Evolutionary conservation across 2,888 invertebrate genomes (phyloP).

Genomic region (Aproaerema taeniolella): DNA sequence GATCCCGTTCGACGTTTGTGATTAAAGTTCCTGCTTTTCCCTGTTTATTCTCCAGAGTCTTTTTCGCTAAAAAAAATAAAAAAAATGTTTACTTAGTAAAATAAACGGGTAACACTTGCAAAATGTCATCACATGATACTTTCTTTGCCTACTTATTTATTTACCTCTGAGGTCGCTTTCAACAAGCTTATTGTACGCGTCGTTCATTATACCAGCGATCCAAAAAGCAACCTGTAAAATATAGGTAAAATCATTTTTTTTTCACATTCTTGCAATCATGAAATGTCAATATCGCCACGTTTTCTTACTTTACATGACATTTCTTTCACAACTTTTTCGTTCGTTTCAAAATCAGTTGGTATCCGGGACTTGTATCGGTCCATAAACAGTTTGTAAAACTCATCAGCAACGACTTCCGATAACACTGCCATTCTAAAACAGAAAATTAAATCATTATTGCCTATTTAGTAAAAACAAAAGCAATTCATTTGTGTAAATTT

Average conservation of each 20-base stretch:
- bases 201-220: constrained; percentile 48
- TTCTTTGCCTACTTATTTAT: not conserved
- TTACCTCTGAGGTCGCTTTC: constrained; percentile 54
- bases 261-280: too few species aligned
- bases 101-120: not conserved
- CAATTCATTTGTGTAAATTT: too few species aligned
- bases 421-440: too few species aligned
- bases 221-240: constrained; percentile 49
- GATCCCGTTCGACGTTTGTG: constrained; percentile 17
- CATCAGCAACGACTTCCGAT: too few species aligned
- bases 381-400: too few species aligned
- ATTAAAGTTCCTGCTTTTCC: constrained; percentile 15
- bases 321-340: constrained; percentile 41
- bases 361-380: too few species aligned
- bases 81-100: constrained; percentile 2
- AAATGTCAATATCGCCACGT: too few species aligned
- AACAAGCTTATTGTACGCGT: constrained; percentile 39
- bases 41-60: constrained; percentile 5
- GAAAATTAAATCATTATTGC: too few species aligned
- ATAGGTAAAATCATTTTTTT: not conserved
- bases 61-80: constrained; percentile 19
- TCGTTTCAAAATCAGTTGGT: too few species aligned
- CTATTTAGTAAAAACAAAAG: too few species aligned
- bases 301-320: constrained; percentile 40
- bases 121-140: too few species aligned